Base-by-base conservation (phyloP, 2,797 vertebrate species). In the Mormyrops boulengeri region DNA sequence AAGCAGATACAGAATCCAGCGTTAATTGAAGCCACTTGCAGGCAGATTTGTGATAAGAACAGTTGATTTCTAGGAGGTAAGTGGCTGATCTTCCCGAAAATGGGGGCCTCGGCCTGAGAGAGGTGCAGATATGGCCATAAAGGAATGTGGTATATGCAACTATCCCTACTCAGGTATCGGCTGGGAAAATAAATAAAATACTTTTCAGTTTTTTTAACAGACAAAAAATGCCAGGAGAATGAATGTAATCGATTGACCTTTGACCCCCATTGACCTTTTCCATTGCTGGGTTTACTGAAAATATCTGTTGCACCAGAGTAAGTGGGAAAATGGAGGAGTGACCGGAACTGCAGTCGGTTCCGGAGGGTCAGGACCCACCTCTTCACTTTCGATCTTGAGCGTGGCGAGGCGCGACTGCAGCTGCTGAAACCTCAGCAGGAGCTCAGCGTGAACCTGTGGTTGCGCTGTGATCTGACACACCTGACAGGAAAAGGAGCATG, bases 301-400 rank as follows among this genome's bases (percentile, higher is more conserved):
- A 26, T 8, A 19, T n/a, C 38, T 50, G 44, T 49, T n/a, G 44
- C 41, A 49, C 38, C 38, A 85, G 22, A 50, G 38, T 19, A 85
- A 38, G 9, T 19, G 30, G 69, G 5, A 77, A 44, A n/a, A 19
- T 5, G 2, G 38, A 80, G 2, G 17, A 7, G 5, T 44, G 11
- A 80, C 38, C 14, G 5, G 41, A 19, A 80, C 38, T 3, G 17
- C 4, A 19, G 17, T 80, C 38, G 2, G 38, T 44, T 80, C 5
- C 3, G 17, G 14, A 44, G 73, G 73, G 66, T 85, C 44, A 12
- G 26, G 57, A 55, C 94, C 96, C 94, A 99, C 98, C 98, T 99
- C 98, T 92, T 99, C 98, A 0, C 98, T 99, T 94, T 99, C 98
- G 0, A 99, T 99, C 94, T 98, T 99, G 89, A 99, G 96, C 0